These are phyloP conservation scores for Amazona guildingii DNA, from an alignment of 2,113 vertebrate genomes.

Conservation along the genomic window DNA sequence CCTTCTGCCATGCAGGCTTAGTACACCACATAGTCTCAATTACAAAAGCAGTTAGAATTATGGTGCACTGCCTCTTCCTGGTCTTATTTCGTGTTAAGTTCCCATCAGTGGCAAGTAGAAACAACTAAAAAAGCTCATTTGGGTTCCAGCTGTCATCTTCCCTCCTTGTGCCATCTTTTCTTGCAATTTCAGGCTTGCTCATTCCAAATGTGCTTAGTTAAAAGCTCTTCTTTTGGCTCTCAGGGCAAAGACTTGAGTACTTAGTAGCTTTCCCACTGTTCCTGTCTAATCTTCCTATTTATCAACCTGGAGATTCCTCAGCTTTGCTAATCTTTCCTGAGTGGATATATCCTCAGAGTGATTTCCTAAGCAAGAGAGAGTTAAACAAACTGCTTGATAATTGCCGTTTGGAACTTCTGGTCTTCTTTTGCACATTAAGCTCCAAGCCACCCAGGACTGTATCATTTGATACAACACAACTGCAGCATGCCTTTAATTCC, in stretches of 20 bases:
- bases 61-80: not conserved
- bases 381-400: conserved; percentile 54
- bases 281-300: conserved; percentile 63
- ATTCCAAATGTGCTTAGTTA: conserved; percentile 41
- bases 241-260: conserved; percentile 9
- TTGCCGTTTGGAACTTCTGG: conserved; percentile 44
- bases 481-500: not conserved
- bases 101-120: not conserved
- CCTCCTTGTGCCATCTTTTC: conserved; percentile 17
- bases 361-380: conserved; percentile 49
- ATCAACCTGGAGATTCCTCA: conserved; percentile 38
- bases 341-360: conserved; percentile 13
- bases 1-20: not conserved
- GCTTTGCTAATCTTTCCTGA: conserved; percentile 41
- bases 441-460: not conserved
- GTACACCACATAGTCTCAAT: not conserved
- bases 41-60: not conserved
- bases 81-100: not conserved
- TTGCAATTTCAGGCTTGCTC: conserved; percentile 33
- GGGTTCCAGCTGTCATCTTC: conserved; percentile 43
- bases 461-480: not conserved
- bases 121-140: conserved; percentile 43
- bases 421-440: conserved; percentile 43
- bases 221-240: conserved; percentile 25
- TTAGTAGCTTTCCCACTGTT: conserved; percentile 46